Evolutionary conservation across 1,140 invertebrate genomes (phyloP), one percentile per base, ranked within the genome.

Genomic region (Monochamus saltuarius): DNA sequence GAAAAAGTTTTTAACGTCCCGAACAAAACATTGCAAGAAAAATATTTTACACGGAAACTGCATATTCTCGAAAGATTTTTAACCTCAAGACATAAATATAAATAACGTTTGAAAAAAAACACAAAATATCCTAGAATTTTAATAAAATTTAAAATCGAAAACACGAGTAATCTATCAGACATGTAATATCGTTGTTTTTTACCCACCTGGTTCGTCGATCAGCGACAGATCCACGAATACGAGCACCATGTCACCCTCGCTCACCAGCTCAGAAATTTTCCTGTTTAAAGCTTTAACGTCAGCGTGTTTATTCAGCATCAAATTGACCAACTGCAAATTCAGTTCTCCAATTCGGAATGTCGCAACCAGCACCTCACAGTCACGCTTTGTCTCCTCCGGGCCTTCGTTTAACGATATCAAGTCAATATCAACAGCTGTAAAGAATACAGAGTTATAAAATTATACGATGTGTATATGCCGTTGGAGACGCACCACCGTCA

Each of bases 401-500:
- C 67, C 62, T 56, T 68, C 56, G 29, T 57, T 62, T 50, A 69
- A 61, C 9, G 65, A 66, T 39, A 62, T 61, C 39, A 71, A 45
- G 38, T 69, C 67, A 47, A 69, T 66, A 57, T 64, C 51, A 37
- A 50, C 49, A 34, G 39, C 68, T 70, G 49, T 10, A 62, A 67
- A 40, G 34, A 43, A 54, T 29, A 3, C 2, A 29, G 6, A 29
- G 22, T 29, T 2, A 29, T 3, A 29, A 29, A 29, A 29, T 29
- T 29, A 29, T 29, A 29, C 2, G 22, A 29, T 6, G 6, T 29
- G 6, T 29, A 29, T 6, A 29, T 29, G 2, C 6, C 22, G 19
- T 74, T 75, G 57, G 66, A 57, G 64, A 69, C 43, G 77, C 75
- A 67, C 77, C 75, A 57, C 75, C 78, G 68, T 73, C 69, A 10